Conservation (phyloP, 2,113 vertebrate genomes). For the Sisor rabdophorus region DNA sequence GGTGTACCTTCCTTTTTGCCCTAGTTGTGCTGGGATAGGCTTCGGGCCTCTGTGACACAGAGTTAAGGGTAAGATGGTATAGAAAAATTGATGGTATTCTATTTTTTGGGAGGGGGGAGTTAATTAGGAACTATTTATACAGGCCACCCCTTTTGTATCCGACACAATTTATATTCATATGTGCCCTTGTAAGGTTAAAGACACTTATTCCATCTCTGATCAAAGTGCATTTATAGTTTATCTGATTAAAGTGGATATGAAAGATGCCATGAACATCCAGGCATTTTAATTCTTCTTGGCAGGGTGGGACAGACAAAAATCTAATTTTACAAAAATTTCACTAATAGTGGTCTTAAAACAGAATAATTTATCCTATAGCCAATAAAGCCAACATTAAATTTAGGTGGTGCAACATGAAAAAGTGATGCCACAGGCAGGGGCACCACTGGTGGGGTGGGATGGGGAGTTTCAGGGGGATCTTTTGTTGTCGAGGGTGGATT, state of each 20-base stretch:
- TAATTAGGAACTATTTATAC: neutral
- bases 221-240: conserved; percentile 47
- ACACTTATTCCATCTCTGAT: conserved; percentile 47
- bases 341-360: conserved; percentile 51
- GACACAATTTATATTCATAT: neutral
- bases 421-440: neutral
- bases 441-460: too few species aligned
- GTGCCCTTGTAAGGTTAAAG: conserved; percentile 17
- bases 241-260: conserved; percentile 61
- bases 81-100: too few species aligned
- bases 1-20: too few species aligned
- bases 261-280: conserved; percentile 58
- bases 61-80: too few species aligned
- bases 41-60: too few species aligned
- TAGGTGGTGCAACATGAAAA: neutral
- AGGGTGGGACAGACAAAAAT: conserved; percentile 38
- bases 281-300: conserved; percentile 58
- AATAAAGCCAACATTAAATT: conserved; percentile 32
- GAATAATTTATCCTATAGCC: conserved; percentile 50
- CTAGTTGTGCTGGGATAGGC: too few species aligned
- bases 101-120: neutral
- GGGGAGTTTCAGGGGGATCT: too few species aligned
- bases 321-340: conserved; percentile 60
- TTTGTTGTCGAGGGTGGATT: too few species aligned
- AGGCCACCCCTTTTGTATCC: neutral